Conservation (phyloP, 1,140 invertebrate genomes). For the Rhysida immarginata region DNA sequence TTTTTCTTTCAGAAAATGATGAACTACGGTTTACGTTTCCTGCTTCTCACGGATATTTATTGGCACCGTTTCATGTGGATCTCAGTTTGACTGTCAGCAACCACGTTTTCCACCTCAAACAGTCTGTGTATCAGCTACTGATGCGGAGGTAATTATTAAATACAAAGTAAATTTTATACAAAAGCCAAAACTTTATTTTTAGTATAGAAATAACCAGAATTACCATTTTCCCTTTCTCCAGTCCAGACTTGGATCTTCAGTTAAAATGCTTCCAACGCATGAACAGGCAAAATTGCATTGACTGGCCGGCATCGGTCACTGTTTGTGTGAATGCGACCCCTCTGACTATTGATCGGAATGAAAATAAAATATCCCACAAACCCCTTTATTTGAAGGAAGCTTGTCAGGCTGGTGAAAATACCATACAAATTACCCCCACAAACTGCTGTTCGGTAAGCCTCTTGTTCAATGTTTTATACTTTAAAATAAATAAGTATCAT, state of each 20-base stretch:
- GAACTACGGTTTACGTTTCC: conserved; percentile 90
- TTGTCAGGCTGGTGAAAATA: conserved; percentile 82
- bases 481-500: no score
- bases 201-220: no score
- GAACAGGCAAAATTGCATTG: conserved; percentile 88
- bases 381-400: conserved; percentile 92
- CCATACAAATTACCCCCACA: conserved; percentile 89
- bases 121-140: conserved; percentile 83
- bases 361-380: conserved; percentile 86
- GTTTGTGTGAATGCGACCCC: conserved; percentile 69
- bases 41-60: conserved; percentile 83
- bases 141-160: conserved; percentile 56
- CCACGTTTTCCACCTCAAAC: conserved; percentile 89
- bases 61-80: conserved; percentile 85
- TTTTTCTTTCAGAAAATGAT: conserved; percentile 53
- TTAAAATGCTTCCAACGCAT: conserved; percentile 95
- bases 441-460: conserved; percentile 96
- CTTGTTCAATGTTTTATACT: no score
- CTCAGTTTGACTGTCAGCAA: conserved; percentile 93
- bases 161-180: neutral
- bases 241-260: conserved; percentile 68
- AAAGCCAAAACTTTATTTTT: no score
- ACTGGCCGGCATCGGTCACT: conserved; percentile 65
- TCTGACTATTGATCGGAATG: conserved; percentile 74
- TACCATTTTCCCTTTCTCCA: no score